Evolutionary conservation across 2,888 invertebrate species (phyloP).

Genomic region (Pandemis corylana): DNA sequence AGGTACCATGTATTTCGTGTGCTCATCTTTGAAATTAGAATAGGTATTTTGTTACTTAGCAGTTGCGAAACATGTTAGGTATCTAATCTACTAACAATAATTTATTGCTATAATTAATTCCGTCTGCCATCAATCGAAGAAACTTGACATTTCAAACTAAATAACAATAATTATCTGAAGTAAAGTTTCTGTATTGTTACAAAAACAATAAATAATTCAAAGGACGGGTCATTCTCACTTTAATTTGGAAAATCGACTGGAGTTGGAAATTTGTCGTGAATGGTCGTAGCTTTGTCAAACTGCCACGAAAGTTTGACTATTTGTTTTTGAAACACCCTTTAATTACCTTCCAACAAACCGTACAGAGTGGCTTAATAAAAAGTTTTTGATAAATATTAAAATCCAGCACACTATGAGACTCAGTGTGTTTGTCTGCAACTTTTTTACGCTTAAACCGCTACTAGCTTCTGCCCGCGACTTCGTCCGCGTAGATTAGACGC

Average conservation of each 20-base stretch:
- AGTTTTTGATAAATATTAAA: neutral
- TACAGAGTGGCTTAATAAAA: neutral
- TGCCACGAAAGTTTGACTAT: constrained; percentile 29
- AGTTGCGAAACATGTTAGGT: no score
- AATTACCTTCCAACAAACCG: neutral
- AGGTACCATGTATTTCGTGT: no score
- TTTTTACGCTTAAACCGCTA: no score
- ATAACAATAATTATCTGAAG: neutral
- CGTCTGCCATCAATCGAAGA: neutral
- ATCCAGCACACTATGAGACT: neutral
- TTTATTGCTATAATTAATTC: neutral
- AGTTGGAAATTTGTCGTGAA: constrained; percentile 11
- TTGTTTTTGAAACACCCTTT: constrained; percentile 24
- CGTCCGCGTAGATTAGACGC: no score
- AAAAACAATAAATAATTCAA: constrained; percentile 18
- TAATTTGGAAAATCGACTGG: constrained; percentile 13
- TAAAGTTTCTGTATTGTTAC: constrained; percentile 6
- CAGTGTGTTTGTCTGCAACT: no score
- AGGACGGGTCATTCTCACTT: constrained; percentile 16
- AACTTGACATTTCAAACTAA: constrained; percentile 4
- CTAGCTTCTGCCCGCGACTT: no score
- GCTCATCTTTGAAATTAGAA: no score
- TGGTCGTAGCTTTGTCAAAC: constrained; percentile 17
- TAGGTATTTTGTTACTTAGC: no score
- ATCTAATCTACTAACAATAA: no score